Evolutionary conservation across 2,888 invertebrate genomes (phyloP).

Genomic region (Ptilodon capucinus): DNA sequence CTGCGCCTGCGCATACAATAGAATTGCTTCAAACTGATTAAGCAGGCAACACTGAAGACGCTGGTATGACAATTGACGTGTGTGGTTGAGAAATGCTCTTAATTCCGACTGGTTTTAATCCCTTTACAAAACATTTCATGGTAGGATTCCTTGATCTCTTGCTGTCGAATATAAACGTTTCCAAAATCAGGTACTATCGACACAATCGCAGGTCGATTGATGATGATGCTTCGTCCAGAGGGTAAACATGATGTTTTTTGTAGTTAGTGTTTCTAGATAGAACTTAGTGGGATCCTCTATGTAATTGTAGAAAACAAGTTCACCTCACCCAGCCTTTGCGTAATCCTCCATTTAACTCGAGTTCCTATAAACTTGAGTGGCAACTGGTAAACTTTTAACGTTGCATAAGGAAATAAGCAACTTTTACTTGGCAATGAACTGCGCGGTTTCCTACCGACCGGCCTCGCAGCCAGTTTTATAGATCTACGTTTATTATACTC

Average conservation of each 20-base stretch:
- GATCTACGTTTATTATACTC: constrained; percentile 18
- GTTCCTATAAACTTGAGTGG: constrained; percentile 12
- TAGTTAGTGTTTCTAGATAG: too few species aligned
- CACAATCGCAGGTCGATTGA: too few species aligned
- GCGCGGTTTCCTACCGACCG: constrained; percentile 22
- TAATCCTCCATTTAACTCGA: constrained; percentile 8
- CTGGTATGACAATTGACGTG: constrained; percentile 14
- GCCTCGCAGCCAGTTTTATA: constrained; percentile 43
- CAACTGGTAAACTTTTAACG: constrained; percentile 1
- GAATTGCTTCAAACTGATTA: constrained; percentile 11
- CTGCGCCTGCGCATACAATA: constrained; percentile 38
- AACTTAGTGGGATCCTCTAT: too few species aligned
- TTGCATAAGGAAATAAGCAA: constrained; percentile 36
- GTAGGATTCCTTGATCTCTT: too few species aligned
- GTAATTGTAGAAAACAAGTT: background rate
- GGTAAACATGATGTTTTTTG: too few species aligned
- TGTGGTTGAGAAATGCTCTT: background rate
- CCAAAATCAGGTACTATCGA: too few species aligned
- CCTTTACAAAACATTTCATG: too few species aligned
- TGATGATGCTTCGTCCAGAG: too few species aligned
- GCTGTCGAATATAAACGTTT: too few species aligned
- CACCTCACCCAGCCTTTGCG: constrained; percentile 1
- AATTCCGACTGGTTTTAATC: background rate
- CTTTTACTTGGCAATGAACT: constrained; percentile 70
- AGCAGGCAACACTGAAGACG: constrained; percentile 2